Base-by-base conservation (phyloP, 2,888 invertebrate species). In the Anorthoa munda region DNA sequence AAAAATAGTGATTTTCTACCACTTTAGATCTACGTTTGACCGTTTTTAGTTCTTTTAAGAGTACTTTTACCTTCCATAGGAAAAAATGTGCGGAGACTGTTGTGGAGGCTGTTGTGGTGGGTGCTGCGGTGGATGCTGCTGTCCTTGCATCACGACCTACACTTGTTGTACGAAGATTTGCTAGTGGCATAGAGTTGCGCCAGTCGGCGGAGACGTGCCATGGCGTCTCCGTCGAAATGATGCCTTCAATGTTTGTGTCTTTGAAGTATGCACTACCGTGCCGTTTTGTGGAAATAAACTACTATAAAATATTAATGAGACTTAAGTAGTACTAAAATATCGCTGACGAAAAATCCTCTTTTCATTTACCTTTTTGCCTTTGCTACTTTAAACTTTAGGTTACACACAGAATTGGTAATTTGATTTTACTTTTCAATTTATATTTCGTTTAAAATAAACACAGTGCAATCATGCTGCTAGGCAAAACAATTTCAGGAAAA, bases 81-180 rank as follows among this genome's bases (percentile, higher is more conserved):
- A 50, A 83, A 92, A 89, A 66, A 91, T 92, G 92, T 94, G 94
- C 87, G 93, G 94, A 86, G 39, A 9, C 39, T 84, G 86, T 59
- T 90, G 90, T 74, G 90, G 39, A 39, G 39, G 94, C 83, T 93
- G 94, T 84, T 86, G 88, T 64, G 87, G 91, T 71, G 88, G 89
- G 50, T 85, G 90, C 78, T 82, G 87, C 64, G 84, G 87, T 15
- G 86, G 89, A 76, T 86, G 88, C 68, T 90, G 93, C 86, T 94
- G 95, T 83, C 95, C 95, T 0, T 89, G 88, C 81, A 95, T 95
- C 75, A 95, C 95, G 2, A 95, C 95, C 81, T 94, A 95, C 90
- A 95, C 95, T 50, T 95, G 95, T 87, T 95, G 95, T 88, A 95
- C 95, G 68, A 95, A 95, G 94, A 95, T 95, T 82, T 95, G 95